Percentiles rank a stretch among this genome's conserved stretches.
Evolutionary conservation across 2,797 vertebrate genomes (phyloP).

Genomic region (Heterohyrax brucei): DNA sequence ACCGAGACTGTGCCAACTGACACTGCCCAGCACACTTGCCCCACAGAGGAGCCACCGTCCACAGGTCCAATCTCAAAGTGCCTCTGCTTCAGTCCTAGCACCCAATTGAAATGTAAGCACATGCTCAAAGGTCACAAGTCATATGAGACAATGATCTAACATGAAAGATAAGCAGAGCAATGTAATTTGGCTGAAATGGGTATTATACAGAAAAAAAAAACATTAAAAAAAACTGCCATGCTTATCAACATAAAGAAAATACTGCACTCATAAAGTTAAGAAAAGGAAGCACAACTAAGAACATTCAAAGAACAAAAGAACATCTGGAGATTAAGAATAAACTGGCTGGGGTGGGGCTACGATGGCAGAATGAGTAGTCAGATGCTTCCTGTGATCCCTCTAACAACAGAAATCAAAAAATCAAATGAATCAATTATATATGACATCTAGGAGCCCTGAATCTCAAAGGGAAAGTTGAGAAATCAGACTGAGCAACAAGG

Average conservation of each 20-base stretch:
- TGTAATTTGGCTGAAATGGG: background rate
- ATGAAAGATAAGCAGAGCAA: background rate
- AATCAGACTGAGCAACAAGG: no score
- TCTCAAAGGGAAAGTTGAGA: no score
- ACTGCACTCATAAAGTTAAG: conserved; percentile 29
- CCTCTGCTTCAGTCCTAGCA: background rate
- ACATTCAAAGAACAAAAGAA: background rate
- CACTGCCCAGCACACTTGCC: background rate
- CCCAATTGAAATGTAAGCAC: background rate
- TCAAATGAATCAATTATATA: no score
- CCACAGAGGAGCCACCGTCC: background rate
- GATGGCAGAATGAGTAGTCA: no score
- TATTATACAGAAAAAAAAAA: background rate
- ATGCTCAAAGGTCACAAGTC: background rate
- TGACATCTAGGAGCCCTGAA: no score
- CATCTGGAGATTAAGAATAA: background rate
- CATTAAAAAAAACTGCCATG: background rate
- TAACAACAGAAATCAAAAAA: no score
- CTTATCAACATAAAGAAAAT: background rate
- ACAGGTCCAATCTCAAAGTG: background rate
- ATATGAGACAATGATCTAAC: background rate
- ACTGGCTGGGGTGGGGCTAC: background rate
- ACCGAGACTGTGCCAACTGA: no score
- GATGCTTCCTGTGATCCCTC: no score
- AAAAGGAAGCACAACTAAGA: background rate